Conservation (phyloP, 2,113 vertebrate species). For the Phylloscopus trochilus region DNA sequence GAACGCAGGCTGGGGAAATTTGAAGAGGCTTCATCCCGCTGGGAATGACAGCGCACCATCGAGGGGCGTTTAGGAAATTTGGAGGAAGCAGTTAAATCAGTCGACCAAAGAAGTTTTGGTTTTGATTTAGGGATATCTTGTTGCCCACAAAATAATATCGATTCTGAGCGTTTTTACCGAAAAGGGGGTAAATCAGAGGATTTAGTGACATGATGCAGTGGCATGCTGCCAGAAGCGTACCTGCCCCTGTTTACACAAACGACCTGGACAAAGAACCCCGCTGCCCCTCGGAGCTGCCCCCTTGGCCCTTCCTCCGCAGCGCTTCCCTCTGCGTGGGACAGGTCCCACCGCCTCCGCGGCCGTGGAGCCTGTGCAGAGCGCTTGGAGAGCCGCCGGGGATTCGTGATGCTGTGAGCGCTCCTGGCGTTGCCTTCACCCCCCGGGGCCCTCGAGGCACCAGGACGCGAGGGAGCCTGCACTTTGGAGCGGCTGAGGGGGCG, state of each 20-base stretch:
- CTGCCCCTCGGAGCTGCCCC: neutral
- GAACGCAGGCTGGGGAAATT: neutral
- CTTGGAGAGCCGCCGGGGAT: neutral
- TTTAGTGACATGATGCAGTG: neutral
- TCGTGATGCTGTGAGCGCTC: fast-evolving
- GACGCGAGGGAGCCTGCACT: fast-evolving
- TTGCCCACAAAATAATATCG: neutral
- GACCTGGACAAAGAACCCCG: neutral
- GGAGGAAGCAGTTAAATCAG: neutral
- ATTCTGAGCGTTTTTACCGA: neutral
- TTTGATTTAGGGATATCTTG: neutral
- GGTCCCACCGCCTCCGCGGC: neutral
- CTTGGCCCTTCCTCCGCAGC: fast-evolving
- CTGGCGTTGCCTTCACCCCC: too few relatives aligned
- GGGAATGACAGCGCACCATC: neutral
- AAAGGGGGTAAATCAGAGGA: neutral
- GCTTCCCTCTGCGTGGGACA: neutral
- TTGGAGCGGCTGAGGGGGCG: fast-evolving
- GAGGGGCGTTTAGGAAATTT: neutral
- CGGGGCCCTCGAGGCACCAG: neutral
- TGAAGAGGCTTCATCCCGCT: neutral
- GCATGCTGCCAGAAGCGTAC: fast-evolving
- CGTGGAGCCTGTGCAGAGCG: neutral
- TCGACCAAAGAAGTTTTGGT: neutral
- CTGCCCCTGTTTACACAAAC: neutral